Conservation (phyloP, 2,113 vertebrate species). For the Bubo blakistoni region DNA sequence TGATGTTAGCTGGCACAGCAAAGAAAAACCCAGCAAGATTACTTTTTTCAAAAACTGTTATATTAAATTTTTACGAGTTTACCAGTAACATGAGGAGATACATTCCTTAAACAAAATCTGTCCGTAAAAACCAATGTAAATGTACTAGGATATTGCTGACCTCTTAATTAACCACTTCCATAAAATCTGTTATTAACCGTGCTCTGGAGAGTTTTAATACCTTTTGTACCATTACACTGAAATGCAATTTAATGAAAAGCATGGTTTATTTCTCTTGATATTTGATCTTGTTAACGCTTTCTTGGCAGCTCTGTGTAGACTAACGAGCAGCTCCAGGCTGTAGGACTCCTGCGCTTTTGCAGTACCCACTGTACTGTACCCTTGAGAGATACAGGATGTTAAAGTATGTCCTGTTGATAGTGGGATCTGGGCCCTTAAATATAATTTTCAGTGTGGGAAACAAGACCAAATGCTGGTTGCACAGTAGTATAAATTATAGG, state of each 20-base stretch:
- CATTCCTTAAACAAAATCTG: background rate
- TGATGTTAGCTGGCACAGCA: background rate
- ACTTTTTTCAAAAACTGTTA: background rate
- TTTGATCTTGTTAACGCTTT: background rate
- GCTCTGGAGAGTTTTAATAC: conserved; percentile 19
- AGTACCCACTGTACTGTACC: background rate
- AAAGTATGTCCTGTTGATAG: background rate
- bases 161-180: conserved; percentile 5
- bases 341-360: background rate
- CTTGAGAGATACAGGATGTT: background rate
- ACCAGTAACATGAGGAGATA: background rate
- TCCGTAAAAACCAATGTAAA: background rate
- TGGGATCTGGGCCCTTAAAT: background rate
- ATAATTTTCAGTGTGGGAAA: background rate
- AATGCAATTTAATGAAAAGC: background rate
- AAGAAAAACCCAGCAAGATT: background rate
- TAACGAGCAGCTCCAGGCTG: background rate
- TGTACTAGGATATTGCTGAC: background rate
- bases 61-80: background rate
- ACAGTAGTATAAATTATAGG: background rate
- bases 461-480: background rate
- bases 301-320: background rate
- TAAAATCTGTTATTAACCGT: conserved; percentile 12
- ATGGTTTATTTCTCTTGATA: background rate
- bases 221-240: background rate